Percentiles rank a stretch among this genome's conserved stretches.
These are phyloP conservation scores for Acanthopagrus latus DNA, from an alignment of 2,797 vertebrate species.

Conservation along the genomic window DNA sequence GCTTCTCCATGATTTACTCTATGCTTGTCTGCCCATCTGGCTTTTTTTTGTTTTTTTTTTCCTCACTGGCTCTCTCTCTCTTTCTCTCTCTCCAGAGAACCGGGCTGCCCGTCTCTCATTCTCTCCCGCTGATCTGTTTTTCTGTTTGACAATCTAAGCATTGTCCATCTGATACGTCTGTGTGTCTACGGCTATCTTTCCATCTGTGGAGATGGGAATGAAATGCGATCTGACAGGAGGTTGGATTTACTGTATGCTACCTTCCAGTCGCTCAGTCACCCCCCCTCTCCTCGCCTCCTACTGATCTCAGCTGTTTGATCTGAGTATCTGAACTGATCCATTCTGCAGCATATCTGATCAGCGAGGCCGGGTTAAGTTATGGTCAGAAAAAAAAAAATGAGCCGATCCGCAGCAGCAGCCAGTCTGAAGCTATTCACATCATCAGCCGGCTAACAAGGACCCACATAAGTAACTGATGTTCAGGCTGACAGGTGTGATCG, in stretches of 20 bases:
- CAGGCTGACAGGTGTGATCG: conserved; percentile 70
- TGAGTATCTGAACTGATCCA: conserved; percentile 36
- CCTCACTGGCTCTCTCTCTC: conserved; percentile 37
- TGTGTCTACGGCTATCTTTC: conserved; percentile 64
- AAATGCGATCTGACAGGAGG: conserved; percentile 75
- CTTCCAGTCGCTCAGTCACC: conserved; percentile 43
- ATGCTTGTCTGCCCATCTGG: conserved; percentile 73
- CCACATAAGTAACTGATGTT: conserved; percentile 48
- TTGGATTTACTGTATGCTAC: conserved; percentile 55
- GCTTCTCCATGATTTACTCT: conserved; percentile 73
- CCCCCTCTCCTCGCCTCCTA: neutral
- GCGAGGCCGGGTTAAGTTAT: conserved; percentile 22
- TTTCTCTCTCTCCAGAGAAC: conserved; percentile 62
- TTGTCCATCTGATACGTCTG: conserved; percentile 75
- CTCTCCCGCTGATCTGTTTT: conserved; percentile 70
- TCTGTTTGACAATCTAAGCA: conserved; percentile 75
- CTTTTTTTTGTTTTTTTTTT: conserved; percentile 32
- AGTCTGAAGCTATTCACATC: conserved; percentile 40
- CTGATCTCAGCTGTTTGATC: conserved; percentile 50
- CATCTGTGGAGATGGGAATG: conserved; percentile 64
- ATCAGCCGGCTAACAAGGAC: conserved; percentile 66
- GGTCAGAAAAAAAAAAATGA: conserved; percentile 49
- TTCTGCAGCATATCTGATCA: conserved; percentile 36
- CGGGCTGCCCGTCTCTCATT: conserved; percentile 57
- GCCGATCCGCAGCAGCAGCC: conserved; percentile 28